Evolutionary conservation across 64 coral and sea anemone species (phyloP), one percentile per base, ranked within the genome.

Genomic region (Montipora cactus): DNA sequence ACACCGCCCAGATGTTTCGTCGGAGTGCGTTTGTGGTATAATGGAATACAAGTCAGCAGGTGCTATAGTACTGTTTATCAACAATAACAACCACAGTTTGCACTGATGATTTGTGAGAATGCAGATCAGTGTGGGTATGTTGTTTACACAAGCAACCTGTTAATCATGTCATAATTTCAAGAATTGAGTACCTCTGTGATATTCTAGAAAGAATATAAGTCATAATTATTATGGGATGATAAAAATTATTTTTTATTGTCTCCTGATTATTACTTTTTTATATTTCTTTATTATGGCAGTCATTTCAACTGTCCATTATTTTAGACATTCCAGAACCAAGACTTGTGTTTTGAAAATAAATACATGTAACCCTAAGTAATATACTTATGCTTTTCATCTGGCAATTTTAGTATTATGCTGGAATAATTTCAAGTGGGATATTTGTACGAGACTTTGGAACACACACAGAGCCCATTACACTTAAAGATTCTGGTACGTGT

Each of bases 351-450:
- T 28, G 25, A 28, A 28, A 28, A 28, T 28, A 28, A 28, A 28
- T 28, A 28, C 22, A 23, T 23, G 22, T 23, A 23, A 28, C 25
- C 25, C 1, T 28, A 28, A 28, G 25, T 28, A 28, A 28, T 28
- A 28, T 28, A 28, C 25, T 28, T 28, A 28, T 28, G 25, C 25
- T 28, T 28, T 28, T 28, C 25, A 1, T 81, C 51, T 49, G 48
- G 59, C 59, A 53, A 49, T 57, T 59, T 50, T 61, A 83, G 55
- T 83, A 83, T 83, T 83, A 83, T 83, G 80, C 80, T 59, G 80
- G 49, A 1, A 61, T 83, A 19, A 83, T 83, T 83, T 83, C 80
- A 61, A 83, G 52, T 59, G 80, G 80, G 50, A 57, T n/a, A 59
- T 83, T 83, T 83, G 19, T 58, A 16, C 49, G 80, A 53, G 80